phyloP scores from a whole-genome alignment of 2,797 vertebrate species.

The Rhabdophis nuchalis region DNA sequence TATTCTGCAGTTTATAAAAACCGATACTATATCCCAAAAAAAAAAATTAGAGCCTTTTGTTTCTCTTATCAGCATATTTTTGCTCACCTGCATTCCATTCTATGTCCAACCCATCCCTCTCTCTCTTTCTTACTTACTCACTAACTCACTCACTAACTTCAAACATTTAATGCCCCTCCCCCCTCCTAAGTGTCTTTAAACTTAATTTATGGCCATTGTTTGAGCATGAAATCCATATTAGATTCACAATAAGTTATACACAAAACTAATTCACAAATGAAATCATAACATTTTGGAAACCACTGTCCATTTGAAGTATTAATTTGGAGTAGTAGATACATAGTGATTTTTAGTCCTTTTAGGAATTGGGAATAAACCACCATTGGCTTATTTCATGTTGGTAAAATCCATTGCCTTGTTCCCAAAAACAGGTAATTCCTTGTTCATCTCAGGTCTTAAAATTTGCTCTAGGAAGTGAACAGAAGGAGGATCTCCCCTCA shows the following conservation, averaged over 20 bases:
- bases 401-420: too few relatives aligned
- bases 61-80: slow-evolving; percentile 5
- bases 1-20: background rate
- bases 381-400: background rate
- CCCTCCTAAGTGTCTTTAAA: accelerated
- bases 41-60: background rate
- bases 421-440: too few relatives aligned
- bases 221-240: background rate
- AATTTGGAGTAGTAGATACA: background rate
- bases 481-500: too few relatives aligned
- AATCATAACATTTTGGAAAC: background rate
- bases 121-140: too few relatives aligned
- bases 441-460: too few relatives aligned
- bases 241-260: background rate
- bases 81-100: background rate
- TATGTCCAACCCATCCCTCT: background rate
- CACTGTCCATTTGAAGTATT: background rate
- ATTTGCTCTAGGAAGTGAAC: too few relatives aligned
- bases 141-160: background rate
- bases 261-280: background rate
- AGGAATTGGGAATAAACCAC: background rate
- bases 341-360: background rate
- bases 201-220: slow-evolving; percentile 11
- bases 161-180: slow-evolving; percentile 43
- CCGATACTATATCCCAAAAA: accelerated